These are phyloP conservation scores for Coelogynopora nodosa DNA, from an alignment of 2,888 invertebrate genomes.

Conservation along the genomic window DNA sequence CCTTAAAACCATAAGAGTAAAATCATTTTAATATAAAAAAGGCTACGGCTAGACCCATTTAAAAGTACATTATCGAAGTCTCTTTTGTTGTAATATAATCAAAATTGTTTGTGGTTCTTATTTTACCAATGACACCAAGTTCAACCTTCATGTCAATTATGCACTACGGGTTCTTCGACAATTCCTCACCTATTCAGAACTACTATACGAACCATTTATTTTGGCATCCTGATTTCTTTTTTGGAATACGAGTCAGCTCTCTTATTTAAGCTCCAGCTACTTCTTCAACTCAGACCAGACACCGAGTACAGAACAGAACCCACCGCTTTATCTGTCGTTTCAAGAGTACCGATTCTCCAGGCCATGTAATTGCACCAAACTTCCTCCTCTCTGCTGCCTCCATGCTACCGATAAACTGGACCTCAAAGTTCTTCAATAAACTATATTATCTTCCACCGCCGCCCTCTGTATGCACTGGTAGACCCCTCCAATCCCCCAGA, in stretches of 20 bases:
- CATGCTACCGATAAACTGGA: neutral
- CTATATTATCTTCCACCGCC: neutral
- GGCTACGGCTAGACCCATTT: no score
- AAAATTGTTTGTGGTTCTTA: no score
- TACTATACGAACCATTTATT: slow-evolving; percentile 5
- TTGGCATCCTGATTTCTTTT: neutral
- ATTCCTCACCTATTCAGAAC: neutral
- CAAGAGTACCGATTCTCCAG: neutral
- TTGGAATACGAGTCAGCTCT: neutral
- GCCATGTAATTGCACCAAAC: neutral
- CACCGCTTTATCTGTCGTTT: slow-evolving; percentile 3
- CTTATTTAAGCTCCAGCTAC: neutral
- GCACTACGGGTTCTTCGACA: neutral
- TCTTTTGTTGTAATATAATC: no score
- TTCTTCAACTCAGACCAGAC: neutral
- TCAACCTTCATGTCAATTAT: neutral
- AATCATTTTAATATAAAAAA: no score
- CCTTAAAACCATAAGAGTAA: no score
- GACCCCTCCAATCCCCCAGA: neutral
- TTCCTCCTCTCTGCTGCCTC: neutral
- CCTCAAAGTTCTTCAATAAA: neutral
- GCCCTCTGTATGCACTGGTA: neutral
- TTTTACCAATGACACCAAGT: neutral
- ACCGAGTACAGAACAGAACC: slow-evolving; percentile 6
- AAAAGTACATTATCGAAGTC: no score